These are phyloP conservation scores for Dasypolia templi DNA, from an alignment of 2,888 invertebrate genomes.

Conservation along the genomic window DNA sequence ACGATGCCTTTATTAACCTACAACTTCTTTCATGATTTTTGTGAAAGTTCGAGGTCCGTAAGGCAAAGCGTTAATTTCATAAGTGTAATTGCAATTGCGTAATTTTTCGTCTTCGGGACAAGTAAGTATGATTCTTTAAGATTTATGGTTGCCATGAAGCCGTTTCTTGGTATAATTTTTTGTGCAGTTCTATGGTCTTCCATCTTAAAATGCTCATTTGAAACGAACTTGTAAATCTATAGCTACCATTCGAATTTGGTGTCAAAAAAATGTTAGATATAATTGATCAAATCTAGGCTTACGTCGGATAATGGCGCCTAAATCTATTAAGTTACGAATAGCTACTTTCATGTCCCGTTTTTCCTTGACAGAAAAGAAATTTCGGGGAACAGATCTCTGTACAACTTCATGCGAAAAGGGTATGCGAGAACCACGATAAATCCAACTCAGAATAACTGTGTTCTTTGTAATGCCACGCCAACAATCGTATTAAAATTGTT, in stretches of 20 bases:
- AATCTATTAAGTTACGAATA: too few relatives aligned
- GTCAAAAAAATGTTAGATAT: background rate
- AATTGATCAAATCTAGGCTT: background rate
- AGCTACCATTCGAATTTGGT: background rate
- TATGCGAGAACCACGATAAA: too few relatives aligned
- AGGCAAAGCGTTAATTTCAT: too few relatives aligned
- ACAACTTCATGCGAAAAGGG: background rate
- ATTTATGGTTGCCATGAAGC: too few relatives aligned
- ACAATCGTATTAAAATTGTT: background rate
- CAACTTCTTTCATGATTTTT: too few relatives aligned
- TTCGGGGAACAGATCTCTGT: background rate
- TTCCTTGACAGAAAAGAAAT: too few relatives aligned
- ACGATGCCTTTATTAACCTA: background rate
- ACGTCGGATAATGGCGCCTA: background rate
- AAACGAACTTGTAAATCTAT: background rate
- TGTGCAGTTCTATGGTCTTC: conserved; percentile 4
- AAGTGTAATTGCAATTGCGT: too few relatives aligned
- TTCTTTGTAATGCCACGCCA: background rate
- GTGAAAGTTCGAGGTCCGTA: too few relatives aligned
- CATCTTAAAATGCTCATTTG: conserved; percentile 2
- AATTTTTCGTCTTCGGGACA: background rate
- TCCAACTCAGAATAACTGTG: too few relatives aligned
- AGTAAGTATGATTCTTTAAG: too few relatives aligned
- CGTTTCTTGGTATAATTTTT: background rate
- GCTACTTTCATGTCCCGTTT: background rate